phyloP scores from a whole-genome alignment of 2,797 vertebrate genomes.

The Falco rusticolus region DNA sequence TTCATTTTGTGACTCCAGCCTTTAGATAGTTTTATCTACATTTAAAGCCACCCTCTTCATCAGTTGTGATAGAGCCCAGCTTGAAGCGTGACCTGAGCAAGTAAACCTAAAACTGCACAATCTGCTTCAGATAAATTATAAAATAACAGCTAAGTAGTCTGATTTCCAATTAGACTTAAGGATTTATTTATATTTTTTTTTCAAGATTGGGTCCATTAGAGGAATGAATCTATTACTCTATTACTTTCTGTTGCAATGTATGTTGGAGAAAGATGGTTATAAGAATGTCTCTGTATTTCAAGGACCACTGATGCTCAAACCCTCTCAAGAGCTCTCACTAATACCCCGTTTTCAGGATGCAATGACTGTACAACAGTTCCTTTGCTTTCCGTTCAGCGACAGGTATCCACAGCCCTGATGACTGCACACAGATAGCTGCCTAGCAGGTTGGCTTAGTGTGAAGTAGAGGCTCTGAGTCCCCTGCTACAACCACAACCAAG shows the following conservation, averaged over 20 bases:
- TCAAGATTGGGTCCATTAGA: not conserved
- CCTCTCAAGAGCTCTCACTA: not conserved
- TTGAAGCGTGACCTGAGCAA: not conserved
- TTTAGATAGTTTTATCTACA: not conserved
- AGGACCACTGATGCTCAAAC: not conserved
- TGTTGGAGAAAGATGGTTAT: not conserved
- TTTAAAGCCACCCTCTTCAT: conserved; percentile 2
- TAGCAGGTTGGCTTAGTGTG: not conserved
- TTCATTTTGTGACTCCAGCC: conserved; percentile 4
- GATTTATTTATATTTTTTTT: not conserved
- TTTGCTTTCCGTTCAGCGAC: not conserved
- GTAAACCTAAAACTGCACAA: not conserved
- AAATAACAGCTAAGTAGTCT: not conserved
- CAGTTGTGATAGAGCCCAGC: not conserved
- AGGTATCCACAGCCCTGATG: not conserved
- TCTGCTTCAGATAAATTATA: not conserved
- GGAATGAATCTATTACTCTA: not conserved
- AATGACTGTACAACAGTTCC: not conserved
- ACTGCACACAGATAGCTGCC: not conserved
- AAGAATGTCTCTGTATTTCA: not conserved
- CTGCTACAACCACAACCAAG: not conserved
- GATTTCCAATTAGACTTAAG: not conserved
- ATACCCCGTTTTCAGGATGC: not conserved
- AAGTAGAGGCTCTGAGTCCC: not conserved
- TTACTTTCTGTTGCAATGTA: not conserved